A percentile compares a stretch with the other conserved stretches of the same genome.
Evolutionary conservation across 2,113 vertebrate species (phyloP).

Genomic region (Zapus hudsonius): DNA sequence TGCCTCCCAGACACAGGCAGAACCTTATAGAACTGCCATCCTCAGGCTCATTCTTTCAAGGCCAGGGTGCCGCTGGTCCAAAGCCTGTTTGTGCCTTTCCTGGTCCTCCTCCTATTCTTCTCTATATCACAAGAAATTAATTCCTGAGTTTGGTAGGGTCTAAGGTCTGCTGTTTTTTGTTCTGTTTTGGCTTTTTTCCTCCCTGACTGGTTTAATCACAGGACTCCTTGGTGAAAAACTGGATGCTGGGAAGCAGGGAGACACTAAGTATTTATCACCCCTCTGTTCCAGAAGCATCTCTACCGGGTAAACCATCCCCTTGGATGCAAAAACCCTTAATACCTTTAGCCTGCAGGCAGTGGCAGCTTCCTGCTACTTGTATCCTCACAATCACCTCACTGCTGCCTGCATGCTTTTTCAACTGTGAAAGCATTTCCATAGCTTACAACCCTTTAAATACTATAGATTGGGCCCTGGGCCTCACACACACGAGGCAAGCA

Average conservation of each 20-base stretch:
- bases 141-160: background rate
- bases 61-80: background rate
- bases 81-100: no score
- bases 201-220: background rate
- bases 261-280: background rate
- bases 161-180: background rate
- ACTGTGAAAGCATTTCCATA: no score
- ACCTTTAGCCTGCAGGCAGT: background rate
- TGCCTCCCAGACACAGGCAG: no score
- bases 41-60: background rate
- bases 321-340: background rate
- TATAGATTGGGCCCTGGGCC: background rate
- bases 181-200: no score
- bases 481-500: background rate
- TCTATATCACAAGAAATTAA: background rate
- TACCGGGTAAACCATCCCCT: background rate
- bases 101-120: background rate
- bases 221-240: background rate
- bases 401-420: no score
- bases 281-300: background rate
- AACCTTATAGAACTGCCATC: background rate
- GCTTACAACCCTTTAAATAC: no score
- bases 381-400: background rate
- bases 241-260: background rate
- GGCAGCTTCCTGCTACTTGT: background rate